Evolutionary conservation across 2,888 invertebrate genomes (phyloP).

Genomic region (Sesia bembeciformis): DNA sequence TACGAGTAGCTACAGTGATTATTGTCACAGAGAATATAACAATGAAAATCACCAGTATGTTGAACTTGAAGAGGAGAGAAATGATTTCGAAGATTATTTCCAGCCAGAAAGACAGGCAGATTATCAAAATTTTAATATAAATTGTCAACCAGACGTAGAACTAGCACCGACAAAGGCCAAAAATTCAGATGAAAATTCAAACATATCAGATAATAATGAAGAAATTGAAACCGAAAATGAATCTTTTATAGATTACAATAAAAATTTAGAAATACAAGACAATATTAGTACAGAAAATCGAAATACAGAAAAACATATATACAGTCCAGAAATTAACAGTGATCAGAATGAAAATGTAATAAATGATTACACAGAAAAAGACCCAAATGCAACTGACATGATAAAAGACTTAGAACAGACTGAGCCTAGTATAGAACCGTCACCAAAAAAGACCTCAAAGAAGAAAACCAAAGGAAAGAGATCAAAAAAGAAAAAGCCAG

Average conservation of each 20-base stretch:
- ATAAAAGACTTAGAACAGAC: neutral
- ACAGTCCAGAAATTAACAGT: neutral
- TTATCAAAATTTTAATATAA: neutral
- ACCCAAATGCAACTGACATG: conserved; percentile 3
- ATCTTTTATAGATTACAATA: conserved; percentile 3
- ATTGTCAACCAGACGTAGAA: neutral
- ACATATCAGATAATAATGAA: neutral
- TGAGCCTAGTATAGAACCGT: neutral
- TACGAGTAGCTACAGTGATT: conserved; percentile 2
- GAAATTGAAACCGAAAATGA: conserved; percentile 1
- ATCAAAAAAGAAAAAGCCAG: conserved; percentile 17
- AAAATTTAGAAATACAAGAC: conserved; percentile 1
- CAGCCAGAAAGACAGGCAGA: neutral
- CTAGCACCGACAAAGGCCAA: neutral
- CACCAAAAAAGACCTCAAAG: conserved; percentile 4
- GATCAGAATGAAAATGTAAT: neutral
- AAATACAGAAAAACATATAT: conserved; percentile 6
- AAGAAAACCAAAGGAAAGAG: conserved; percentile 20
- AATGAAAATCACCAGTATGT: conserved; percentile 18
- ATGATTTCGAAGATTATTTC: conserved; percentile 13
- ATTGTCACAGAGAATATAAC: conserved; percentile 6
- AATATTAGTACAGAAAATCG: neutral
- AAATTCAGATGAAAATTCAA: neutral
- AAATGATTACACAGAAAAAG: neutral
- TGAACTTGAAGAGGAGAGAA: conserved; percentile 18